Evolutionary conservation across 2,113 vertebrate genomes (phyloP), one percentile per base, ranked within the genome.

Genomic region (Microtus oregoni): DNA sequence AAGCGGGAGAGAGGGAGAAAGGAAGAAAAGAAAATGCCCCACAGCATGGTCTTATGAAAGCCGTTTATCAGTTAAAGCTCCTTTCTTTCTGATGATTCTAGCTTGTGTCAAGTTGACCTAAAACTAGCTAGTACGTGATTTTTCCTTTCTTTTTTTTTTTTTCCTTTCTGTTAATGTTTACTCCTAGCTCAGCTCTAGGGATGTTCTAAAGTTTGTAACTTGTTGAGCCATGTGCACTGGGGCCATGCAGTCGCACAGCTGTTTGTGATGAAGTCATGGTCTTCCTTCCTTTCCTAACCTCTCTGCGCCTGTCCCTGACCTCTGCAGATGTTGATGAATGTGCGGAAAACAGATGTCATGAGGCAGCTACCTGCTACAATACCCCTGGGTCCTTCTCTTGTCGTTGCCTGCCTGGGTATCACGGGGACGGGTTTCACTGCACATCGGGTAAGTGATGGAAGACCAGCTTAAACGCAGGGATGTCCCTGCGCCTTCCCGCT

Each of bases 371-470:
- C 96, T 99, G 99, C 97, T 96, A 98, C 96, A 99, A 99, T 70
- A 95, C 95, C 5, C 97, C 98, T 3, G 99, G 99, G 20, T 99
- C 99, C 94, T 99, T 99, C 98, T 98, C 98, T 50, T 99, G 99
- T 97, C 99, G 0, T 30, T 99, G 99, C 98, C 98, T 92, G 44
- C 95, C 98, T 0, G 99, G 99, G 1, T 99, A 98, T 35, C 96
- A 96, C 0, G 99, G 99, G 0, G 98, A 99, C 1, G 99, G 99
- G 90, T 98, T 99, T 98, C 98, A 98, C 72, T 99, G 99, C 94
- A 88, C 96, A 0, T 96, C 96, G 0, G 99, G 99, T 99, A 97
- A 97, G 99, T 86, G 26, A 35, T n/a, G 13, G 28, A 28, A n/a
- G 85, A 63, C 52, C n/a, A 35, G 50, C 7, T 3, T 28, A 50